Evolutionary conservation across 2,888 invertebrate species (phyloP).

Genomic region (Fragum whitleyi): DNA sequence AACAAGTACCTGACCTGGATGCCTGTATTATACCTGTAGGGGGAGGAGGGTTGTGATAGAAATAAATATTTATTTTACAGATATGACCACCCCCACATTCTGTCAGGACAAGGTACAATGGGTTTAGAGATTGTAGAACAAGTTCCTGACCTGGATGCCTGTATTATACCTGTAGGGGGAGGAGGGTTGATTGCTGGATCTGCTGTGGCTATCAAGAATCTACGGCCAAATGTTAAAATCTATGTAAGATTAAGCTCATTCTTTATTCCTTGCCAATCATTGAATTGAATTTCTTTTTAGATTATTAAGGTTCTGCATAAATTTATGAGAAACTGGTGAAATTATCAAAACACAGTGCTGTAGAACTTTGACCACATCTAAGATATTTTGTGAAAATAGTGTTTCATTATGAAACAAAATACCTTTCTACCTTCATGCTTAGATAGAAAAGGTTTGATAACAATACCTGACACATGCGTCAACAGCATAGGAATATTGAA

Average conservation of each 20-base stretch:
- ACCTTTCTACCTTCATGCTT: too few species aligned
- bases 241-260: conserved; percentile 90
- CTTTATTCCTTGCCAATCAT: conserved; percentile 62
- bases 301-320: neutral
- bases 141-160: conserved; percentile 94
- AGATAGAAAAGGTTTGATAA: too few species aligned
- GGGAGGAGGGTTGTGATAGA: conserved; percentile 91
- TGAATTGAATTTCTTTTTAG: neutral
- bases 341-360: too few species aligned
- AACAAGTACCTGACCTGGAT: conserved; percentile 94
- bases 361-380: too few species aligned
- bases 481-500: too few species aligned
- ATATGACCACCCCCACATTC: conserved; percentile 97
- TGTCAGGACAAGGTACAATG: conserved; percentile 97
- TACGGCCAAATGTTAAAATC: conserved; percentile 93
- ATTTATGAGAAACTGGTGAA: neutral
- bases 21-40: conserved; percentile 97
- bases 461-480: too few species aligned
- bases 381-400: too few species aligned
- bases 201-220: conserved; percentile 94
- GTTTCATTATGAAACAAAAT: too few species aligned
- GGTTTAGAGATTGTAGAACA: conserved; percentile 97
- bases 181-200: conserved; percentile 96
- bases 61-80: conserved; percentile 86
- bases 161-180: conserved; percentile 97